phyloP scores from a whole-genome alignment of 2,888 invertebrate genomes.

The Rhagonycha lutea region DNA sequence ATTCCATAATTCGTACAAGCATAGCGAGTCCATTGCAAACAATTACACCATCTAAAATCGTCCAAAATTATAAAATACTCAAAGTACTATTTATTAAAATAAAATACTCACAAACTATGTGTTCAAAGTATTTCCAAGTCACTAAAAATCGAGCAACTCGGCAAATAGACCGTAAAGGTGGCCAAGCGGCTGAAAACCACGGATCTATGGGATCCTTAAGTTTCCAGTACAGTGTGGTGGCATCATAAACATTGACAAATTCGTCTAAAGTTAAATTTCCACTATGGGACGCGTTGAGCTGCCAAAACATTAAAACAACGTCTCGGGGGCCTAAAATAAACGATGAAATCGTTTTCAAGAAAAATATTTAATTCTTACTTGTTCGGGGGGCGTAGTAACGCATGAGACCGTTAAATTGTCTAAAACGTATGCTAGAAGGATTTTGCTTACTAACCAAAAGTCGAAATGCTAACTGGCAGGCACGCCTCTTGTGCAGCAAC shows the following conservation, averaged over 20 bases:
- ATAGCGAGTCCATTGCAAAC: conserved; percentile 76
- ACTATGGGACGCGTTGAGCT: conserved; percentile 69
- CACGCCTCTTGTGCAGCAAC: conserved; percentile 78
- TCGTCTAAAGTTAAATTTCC: conserved; percentile 73
- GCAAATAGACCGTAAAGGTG: conserved; percentile 65
- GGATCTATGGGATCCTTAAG: conserved; percentile 70
- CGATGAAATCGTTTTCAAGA: neutral
- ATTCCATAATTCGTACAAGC: conserved; percentile 70
- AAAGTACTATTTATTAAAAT: neutral
- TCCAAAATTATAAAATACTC: neutral
- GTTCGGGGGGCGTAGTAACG: conserved; percentile 76
- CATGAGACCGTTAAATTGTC: conserved; percentile 82
- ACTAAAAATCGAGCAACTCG: conserved; percentile 65
- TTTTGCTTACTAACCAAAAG: conserved; percentile 78
- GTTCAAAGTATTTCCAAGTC: conserved; percentile 74
- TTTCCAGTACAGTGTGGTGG: conserved; percentile 75
- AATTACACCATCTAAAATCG: conserved; percentile 68
- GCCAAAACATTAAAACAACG: conserved; percentile 79
- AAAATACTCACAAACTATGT: conserved; percentile 67
- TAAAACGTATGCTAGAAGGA: conserved; percentile 68
- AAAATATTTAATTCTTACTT: conserved; percentile 56
- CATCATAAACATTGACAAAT: conserved; percentile 75
- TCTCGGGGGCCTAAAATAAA: conserved; percentile 68
- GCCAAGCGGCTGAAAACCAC: conserved; percentile 71
- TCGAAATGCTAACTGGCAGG: conserved; percentile 80